A percentile compares a stretch with the other conserved stretches of the same genome.
Evolutionary conservation across 2,113 vertebrate genomes (phyloP).

Genomic region (Arvicanthis niloticus): DNA sequence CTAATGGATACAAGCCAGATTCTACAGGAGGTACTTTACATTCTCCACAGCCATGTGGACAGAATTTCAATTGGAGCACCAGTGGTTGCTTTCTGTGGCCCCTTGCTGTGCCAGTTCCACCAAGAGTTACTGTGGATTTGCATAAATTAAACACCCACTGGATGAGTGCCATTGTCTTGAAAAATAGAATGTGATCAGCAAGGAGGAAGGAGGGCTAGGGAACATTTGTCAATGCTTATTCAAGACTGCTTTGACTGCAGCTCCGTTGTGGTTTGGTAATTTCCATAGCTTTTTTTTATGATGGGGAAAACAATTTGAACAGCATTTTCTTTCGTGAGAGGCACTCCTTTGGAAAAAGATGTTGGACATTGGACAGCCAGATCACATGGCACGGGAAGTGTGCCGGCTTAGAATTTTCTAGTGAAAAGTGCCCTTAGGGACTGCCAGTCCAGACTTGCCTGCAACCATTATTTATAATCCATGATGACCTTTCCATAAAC

Average conservation of each 20-base stretch:
- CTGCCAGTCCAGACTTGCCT: background rate
- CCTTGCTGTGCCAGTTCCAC: slow-evolving; percentile 27
- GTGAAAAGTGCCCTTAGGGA: background rate
- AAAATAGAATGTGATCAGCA: slow-evolving; percentile 61
- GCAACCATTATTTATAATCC: background rate
- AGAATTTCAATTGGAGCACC: slow-evolving; percentile 66
- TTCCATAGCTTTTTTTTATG: slow-evolving; percentile 24
- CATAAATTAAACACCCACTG: slow-evolving; percentile 37
- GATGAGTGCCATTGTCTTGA: slow-evolving; percentile 50
- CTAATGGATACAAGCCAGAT: background rate
- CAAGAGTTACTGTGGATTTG: slow-evolving; percentile 55
- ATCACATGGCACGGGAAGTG: slow-evolving; percentile 46
- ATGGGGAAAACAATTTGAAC: slow-evolving; percentile 39
- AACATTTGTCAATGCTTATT: slow-evolving; percentile 47
- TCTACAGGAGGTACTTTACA: slow-evolving; percentile 33
- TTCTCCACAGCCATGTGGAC: background rate
- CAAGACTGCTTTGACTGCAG: slow-evolving; percentile 52
- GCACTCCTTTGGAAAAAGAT: slow-evolving; percentile 57
- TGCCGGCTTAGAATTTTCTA: slow-evolving; percentile 52
- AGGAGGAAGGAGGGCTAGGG: background rate
- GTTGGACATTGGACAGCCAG: background rate
- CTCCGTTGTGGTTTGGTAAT: slow-evolving; percentile 57
- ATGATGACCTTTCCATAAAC: slow-evolving; percentile 27
- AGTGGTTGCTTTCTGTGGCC: background rate
- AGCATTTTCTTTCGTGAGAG: slow-evolving; percentile 62